These are phyloP conservation scores for Trichonephila clavata DNA, from an alignment of 1,140 invertebrate species.

Conservation along the genomic window DNA sequence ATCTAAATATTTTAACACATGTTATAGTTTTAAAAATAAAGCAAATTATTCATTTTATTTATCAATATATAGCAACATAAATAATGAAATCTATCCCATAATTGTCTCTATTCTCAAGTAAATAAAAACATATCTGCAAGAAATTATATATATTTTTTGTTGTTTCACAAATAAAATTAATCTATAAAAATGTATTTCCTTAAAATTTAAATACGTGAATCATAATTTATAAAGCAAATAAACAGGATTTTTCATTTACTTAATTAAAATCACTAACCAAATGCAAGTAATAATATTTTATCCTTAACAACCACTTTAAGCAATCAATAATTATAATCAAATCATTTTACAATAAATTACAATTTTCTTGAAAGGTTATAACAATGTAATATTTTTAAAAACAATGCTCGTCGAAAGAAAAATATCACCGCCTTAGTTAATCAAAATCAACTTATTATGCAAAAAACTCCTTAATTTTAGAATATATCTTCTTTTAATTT, in stretches of 20 bases:
- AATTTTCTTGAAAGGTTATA: neutral
- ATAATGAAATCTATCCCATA: too few relatives aligned
- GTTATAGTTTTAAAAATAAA: too few relatives aligned
- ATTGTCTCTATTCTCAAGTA: too few relatives aligned
- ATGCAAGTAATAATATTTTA: neutral
- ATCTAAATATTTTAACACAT: too few relatives aligned
- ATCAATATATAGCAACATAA: too few relatives aligned
- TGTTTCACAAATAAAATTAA: too few relatives aligned
- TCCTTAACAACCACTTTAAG: neutral
- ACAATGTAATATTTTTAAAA: slow-evolving; percentile 8
- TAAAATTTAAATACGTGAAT: too few relatives aligned
- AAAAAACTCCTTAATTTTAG: neutral
- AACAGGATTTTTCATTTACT: neutral
- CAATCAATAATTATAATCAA: neutral
- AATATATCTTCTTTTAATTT: slow-evolving; percentile 24
- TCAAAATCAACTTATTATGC: slow-evolving; percentile 18
- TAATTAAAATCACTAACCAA: neutral
- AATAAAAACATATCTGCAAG: too few relatives aligned
- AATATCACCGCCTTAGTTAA: neutral
- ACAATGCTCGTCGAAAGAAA: neutral
- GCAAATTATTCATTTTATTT: too few relatives aligned
- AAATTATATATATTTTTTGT: too few relatives aligned
- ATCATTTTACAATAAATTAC: neutral
- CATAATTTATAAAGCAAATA: neutral
- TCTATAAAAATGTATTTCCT: too few relatives aligned